phyloP scores from a whole-genome alignment of 2,113 vertebrate species.

The Orthonyx spaldingii region DNA sequence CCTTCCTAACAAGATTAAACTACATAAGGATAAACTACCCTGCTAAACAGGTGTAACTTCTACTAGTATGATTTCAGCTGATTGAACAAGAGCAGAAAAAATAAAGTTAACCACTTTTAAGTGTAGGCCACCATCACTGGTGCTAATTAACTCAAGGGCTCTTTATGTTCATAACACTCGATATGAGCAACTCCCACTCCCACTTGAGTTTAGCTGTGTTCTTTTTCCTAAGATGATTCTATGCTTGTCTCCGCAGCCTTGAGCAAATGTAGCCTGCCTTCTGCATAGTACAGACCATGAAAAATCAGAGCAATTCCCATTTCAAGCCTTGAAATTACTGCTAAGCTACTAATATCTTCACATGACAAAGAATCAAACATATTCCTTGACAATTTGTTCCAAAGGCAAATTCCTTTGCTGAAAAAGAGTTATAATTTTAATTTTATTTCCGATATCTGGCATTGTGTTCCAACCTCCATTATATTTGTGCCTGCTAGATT shows the following conservation, averaged over 20 bases:
- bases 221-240: neutral
- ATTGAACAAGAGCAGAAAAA: neutral
- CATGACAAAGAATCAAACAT: neutral
- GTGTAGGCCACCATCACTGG: neutral
- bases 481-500: neutral
- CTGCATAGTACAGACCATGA: neutral
- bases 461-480: neutral
- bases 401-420: neutral
- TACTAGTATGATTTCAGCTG: neutral
- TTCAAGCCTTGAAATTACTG: neutral
- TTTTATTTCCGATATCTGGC: neutral
- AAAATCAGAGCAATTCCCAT: neutral
- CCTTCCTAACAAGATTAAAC: neutral
- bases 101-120: neutral
- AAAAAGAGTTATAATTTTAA: neutral
- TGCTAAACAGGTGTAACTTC: neutral
- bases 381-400: neutral
- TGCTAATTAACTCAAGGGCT: neutral
- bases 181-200: neutral
- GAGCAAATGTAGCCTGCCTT: neutral
- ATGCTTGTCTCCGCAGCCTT: neutral
- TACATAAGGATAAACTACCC: neutral
- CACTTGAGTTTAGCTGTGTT: neutral
- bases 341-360: neutral
- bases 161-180: neutral